Percentiles rank a stretch among this genome's conserved stretches.
Evolutionary conservation across 2,888 invertebrate genomes (phyloP).

Genomic region (Strigamia transsilvanica): DNA sequence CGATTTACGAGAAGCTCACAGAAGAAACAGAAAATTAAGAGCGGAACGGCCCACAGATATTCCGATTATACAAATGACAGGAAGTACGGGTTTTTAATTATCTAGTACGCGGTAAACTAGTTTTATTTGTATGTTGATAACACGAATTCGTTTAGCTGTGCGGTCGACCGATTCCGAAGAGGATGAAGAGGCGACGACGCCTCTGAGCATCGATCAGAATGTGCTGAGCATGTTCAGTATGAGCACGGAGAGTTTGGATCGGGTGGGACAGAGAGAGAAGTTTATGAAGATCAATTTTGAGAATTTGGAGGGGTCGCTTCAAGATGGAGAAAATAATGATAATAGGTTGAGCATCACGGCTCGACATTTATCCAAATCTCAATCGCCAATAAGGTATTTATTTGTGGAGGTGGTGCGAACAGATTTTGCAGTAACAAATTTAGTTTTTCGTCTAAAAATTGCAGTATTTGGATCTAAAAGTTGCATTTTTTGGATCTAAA

Average conservation of each 20-base stretch:
- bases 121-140: neutral
- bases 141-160: conserved; percentile 17
- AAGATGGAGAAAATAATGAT: conserved; percentile 56
- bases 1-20: conserved; percentile 78
- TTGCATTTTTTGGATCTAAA: too few relatives aligned
- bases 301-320: conserved; percentile 71
- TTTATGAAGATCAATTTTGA: conserved; percentile 66
- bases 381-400: conserved; percentile 25
- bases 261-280: conserved; percentile 64
- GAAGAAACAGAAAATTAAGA: conserved; percentile 72
- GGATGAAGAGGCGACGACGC: conserved; percentile 76
- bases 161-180: conserved; percentile 64
- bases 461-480: too few relatives aligned
- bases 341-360: conserved; percentile 60
- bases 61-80: conserved; percentile 54
- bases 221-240: conserved; percentile 61
- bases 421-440: too few relatives aligned
- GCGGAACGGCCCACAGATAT: conserved; percentile 63
- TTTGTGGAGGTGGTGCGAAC: too few relatives aligned
- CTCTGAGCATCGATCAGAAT: conserved; percentile 81
- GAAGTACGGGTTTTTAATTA: conserved; percentile 40
- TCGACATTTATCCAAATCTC: conserved; percentile 58
- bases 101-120: neutral
- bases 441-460: too few relatives aligned
- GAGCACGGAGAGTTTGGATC: conserved; percentile 65